Evolutionary conservation across 2,113 vertebrate species (phyloP).

Genomic region (Grammomys surdaster): DNA sequence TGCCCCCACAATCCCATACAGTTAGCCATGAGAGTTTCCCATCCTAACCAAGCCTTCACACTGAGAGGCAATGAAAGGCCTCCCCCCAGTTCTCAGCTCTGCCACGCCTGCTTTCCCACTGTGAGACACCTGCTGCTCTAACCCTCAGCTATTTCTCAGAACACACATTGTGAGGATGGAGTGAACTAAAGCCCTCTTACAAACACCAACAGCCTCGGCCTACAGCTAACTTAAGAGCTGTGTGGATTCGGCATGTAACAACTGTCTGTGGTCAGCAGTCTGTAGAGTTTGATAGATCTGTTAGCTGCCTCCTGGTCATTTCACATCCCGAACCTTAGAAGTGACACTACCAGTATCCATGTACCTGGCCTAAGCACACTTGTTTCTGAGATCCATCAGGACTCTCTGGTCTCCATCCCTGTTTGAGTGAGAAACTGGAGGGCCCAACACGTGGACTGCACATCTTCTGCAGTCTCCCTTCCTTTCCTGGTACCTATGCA

Average conservation of each 20-base stretch:
- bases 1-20: not conserved
- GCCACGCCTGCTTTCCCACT: not conserved
- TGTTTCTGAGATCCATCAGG: not conserved
- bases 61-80: not conserved
- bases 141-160: not conserved
- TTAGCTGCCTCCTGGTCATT: not conserved
- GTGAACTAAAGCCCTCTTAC: not conserved
- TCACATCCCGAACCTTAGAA: not conserved
- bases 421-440: not conserved
- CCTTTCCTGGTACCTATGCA: not conserved
- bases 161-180: not conserved
- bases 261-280: not conserved
- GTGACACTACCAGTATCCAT: not conserved
- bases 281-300: not conserved
- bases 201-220: not conserved
- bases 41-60: not conserved
- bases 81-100: not conserved
- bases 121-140: too few relatives aligned
- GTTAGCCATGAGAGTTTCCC: not conserved
- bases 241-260: not conserved
- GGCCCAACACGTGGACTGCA: not conserved
- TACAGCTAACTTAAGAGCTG: not conserved
- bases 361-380: not conserved
- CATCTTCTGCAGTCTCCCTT: not conserved
- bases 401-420: not conserved